Evolutionary conservation across 2,113 vertebrate genomes (phyloP), one percentile per base, ranked within the genome.

Genomic region (Malurus elegans): DNA sequence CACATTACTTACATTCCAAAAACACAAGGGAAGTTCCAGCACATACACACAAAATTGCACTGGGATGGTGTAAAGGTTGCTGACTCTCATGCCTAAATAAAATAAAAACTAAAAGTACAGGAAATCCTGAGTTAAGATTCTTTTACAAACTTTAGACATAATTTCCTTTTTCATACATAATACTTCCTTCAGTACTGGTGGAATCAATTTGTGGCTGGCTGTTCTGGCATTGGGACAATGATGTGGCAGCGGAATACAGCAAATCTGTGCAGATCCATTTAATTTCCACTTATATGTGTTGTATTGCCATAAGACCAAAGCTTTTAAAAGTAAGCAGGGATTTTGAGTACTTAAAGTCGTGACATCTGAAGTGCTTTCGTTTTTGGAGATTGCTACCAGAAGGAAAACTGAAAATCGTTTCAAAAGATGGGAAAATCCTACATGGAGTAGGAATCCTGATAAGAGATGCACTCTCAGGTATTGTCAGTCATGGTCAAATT

Each of bases 81-180:
- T 79, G 84, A 90, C 58, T 72, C 40, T 94, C 53, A 72, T 84
- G 91, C 79, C 75, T 74, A 93, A 94, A 96, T 82, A 92, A 81
- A 56, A 84, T 62, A 92, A 90, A 92, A 90, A 51, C 94, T 96
- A 89, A 93, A 95, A 96, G 79, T 36, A 97, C 94, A 88, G 87
- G 96, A 97, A 95, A 96, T 96, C 94, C 92, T 95, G 87, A 96
- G 79, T 92, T 96, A 91, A 84, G 81, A 86, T 45, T 96, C 53
- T 95, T 95, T 95, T 67, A 86, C 86, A 93, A 88, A 95, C 92
- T 91, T 94, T 88, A 94, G 86, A 91, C 89, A 96, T 93, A 91
- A 95, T 97, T 96, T 96, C 96, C 94, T 94, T 96, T 94, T 96
- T 95, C 89, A 88, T 92, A 82, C 91, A 94, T 96, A 96, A 93